Evolutionary conservation across 2,888 invertebrate species (phyloP).

Genomic region (Dendrolimus pini): DNA sequence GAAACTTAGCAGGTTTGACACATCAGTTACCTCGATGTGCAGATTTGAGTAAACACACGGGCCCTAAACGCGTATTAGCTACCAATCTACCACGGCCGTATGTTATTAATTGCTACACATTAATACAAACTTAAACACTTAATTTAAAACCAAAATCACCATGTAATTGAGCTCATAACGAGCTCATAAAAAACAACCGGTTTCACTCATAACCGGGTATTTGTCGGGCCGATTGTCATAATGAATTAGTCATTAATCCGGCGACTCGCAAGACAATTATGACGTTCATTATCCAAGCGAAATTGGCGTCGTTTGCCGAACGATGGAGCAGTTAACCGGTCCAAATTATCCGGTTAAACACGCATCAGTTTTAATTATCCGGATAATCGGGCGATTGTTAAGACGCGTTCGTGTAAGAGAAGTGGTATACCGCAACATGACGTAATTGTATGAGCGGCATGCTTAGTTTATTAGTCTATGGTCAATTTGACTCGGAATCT

Average conservation of each 20-base stretch:
- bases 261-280: constrained; percentile 42
- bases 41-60: no score
- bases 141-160: neutral
- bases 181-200: neutral
- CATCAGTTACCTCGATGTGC: no score
- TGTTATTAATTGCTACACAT: no score
- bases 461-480: no score
- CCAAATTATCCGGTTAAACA: neutral
- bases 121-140: no score
- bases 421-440: neutral
- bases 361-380: neutral
- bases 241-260: constrained; percentile 34
- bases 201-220: neutral
- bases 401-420: neutral
- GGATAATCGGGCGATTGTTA: neutral
- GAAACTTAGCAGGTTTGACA: no score
- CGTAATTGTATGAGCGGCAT: neutral
- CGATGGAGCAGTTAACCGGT: constrained; percentile 34
- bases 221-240: constrained; percentile 15
- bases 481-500: no score
- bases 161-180: neutral
- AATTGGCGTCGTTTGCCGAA: constrained; percentile 45
- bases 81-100: no score
- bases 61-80: no score
- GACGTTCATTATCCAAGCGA: constrained; percentile 39